phyloP scores from a whole-genome alignment of 2,113 vertebrate species.

The Stegastes partitus region DNA sequence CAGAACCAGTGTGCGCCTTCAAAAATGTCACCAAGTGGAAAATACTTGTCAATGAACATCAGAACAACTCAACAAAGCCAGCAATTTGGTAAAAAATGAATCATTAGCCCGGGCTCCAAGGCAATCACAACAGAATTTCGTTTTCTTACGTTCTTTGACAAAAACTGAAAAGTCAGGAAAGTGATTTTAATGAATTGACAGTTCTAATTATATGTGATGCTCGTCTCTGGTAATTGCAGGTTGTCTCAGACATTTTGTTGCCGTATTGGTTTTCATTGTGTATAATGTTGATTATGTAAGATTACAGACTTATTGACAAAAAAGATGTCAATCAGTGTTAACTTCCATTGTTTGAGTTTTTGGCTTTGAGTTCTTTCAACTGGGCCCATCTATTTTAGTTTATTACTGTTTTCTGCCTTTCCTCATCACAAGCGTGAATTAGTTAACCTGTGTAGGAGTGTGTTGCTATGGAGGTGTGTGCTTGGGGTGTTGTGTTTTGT shows the following conservation, averaged over 20 bases:
- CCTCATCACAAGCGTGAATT: constrained; percentile 18
- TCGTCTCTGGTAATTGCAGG: constrained; percentile 47
- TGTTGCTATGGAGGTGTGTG: constrained; percentile 29
- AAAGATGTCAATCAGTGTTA: constrained; percentile 48
- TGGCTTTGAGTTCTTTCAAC: constrained; percentile 16
- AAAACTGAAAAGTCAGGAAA: constrained; percentile 1
- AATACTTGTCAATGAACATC: background rate
- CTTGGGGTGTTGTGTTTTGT: background rate
- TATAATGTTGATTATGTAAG: constrained; percentile 37
- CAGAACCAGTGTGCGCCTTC: background rate
- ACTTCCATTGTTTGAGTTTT: constrained; percentile 25
- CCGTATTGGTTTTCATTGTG: constrained; percentile 49
- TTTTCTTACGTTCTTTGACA: constrained; percentile 17
- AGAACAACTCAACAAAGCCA: constrained; percentile 8
- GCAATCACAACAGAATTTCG: constrained; percentile 23
- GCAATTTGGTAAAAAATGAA: constrained; percentile 31
- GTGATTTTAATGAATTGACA: constrained; percentile 40
- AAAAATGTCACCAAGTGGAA: background rate
- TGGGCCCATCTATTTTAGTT: constrained; percentile 6
- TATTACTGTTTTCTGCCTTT: constrained; percentile 8
- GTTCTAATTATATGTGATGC: constrained; percentile 33
- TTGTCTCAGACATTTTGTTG: constrained; percentile 52
- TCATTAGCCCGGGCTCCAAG: constrained; percentile 29
- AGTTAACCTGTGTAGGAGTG: constrained; percentile 30
- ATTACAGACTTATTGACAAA: constrained; percentile 39